These are phyloP conservation scores for Pterostichus niger DNA, from an alignment of 2,888 invertebrate genomes.

Conservation along the genomic window DNA sequence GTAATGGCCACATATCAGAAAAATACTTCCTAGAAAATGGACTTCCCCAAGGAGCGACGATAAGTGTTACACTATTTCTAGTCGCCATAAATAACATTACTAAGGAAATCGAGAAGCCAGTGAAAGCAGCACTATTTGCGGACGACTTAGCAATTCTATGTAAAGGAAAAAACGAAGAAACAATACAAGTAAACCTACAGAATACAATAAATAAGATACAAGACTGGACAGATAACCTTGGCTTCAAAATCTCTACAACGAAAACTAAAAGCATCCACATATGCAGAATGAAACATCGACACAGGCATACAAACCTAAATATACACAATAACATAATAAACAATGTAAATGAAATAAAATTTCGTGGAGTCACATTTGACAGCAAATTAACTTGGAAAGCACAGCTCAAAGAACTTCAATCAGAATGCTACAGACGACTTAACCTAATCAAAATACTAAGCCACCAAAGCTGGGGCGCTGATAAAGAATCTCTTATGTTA, in stretches of 20 bases:
- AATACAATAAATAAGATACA: conserved; percentile 62
- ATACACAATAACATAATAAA: conserved; percentile 17
- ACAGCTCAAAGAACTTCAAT: conserved; percentile 60
- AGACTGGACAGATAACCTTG: neutral
- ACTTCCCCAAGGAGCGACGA: conserved; percentile 18
- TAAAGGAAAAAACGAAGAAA: conserved; percentile 62
- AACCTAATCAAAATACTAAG: too few species aligned
- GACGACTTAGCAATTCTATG: conserved; percentile 19
- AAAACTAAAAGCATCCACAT: conserved; percentile 56
- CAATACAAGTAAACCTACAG: conserved; percentile 48
- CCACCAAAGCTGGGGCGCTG: too few species aligned
- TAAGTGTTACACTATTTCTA: conserved; percentile 68
- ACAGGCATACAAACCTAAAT: conserved; percentile 38
- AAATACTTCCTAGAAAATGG: conserved; percentile 61
- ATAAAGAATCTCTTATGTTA: too few species aligned
- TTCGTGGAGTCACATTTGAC: conserved; percentile 61
- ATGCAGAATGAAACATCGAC: conserved; percentile 11
- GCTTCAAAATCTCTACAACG: conserved; percentile 50
- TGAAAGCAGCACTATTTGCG: conserved; percentile 5
- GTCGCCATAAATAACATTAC: conserved; percentile 47
- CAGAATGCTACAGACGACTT: neutral
- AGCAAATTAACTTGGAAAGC: conserved; percentile 66
- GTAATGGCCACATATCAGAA: conserved; percentile 18
- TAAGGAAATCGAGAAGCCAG: neutral
- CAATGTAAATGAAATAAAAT: conserved; percentile 33